These are phyloP conservation scores for Oligia latruncula DNA, from an alignment of 2,888 invertebrate species.

Conservation along the genomic window DNA sequence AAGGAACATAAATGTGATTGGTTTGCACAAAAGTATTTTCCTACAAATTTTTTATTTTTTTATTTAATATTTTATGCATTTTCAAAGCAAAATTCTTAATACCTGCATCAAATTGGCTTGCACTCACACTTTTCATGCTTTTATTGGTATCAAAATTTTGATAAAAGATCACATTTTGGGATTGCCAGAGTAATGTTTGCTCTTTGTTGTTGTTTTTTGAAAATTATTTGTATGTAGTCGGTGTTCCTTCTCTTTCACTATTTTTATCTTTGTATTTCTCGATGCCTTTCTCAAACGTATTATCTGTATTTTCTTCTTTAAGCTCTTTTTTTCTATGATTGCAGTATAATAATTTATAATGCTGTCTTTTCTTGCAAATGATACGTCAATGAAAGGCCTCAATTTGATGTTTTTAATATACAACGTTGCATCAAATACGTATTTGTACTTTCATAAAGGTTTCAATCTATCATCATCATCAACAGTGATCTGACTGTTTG, in stretches of 20 bases:
- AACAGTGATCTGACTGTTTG: background rate
- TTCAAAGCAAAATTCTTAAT: constrained; percentile 69
- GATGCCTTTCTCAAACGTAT: constrained; percentile 72
- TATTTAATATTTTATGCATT: constrained; percentile 76
- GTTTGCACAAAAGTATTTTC: constrained; percentile 81
- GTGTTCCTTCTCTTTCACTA: constrained; percentile 90
- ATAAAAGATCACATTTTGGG: constrained; percentile 68
- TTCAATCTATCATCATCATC: background rate
- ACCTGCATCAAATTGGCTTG: constrained; percentile 85
- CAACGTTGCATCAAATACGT: constrained; percentile 52
- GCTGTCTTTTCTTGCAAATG: constrained; percentile 8
- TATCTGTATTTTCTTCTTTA: background rate
- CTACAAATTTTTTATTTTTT: constrained; percentile 59
- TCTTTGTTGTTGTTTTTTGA: constrained; percentile 77
- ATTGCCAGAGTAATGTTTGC: constrained; percentile 76
- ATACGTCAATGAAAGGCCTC: constrained; percentile 62
- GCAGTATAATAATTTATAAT: background rate
- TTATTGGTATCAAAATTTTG: constrained; percentile 72
- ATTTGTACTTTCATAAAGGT: constrained; percentile 2
- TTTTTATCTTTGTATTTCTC: constrained; percentile 74
- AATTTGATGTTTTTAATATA: constrained; percentile 47
- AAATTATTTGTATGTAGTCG: constrained; percentile 84
- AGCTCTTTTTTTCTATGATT: background rate
- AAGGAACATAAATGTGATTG: constrained; percentile 80
- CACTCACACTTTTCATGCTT: constrained; percentile 86